Evolutionary conservation across 1,140 invertebrate species (phyloP).

Genomic region (Aphaenogaster ashmeadi): DNA sequence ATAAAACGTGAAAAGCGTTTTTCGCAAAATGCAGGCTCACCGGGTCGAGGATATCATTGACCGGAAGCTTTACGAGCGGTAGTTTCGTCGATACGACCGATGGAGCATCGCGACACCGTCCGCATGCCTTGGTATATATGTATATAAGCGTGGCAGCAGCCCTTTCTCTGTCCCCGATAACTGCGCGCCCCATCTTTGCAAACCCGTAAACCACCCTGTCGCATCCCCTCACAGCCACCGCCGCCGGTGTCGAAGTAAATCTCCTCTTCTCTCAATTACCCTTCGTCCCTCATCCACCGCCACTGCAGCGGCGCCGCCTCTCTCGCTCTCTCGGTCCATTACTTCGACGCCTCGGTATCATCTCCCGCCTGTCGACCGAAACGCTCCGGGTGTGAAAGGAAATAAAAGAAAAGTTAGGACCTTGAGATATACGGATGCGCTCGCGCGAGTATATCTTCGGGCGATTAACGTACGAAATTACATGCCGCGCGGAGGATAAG

Average conservation of each 20-base stretch:
- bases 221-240: constrained; percentile 64
- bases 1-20: background rate
- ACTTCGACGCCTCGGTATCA: constrained; percentile 68
- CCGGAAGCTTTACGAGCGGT: constrained; percentile 74
- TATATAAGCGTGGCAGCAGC: constrained; percentile 38
- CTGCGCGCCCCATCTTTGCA: constrained; percentile 70
- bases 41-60: constrained; percentile 56
- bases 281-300: constrained; percentile 73
- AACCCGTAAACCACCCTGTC: constrained; percentile 75
- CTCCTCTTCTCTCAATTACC: constrained; percentile 87
- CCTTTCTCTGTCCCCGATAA: constrained; percentile 68
- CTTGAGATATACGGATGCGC: constrained; percentile 19
- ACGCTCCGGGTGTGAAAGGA: constrained; percentile 50
- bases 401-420: constrained; percentile 59
- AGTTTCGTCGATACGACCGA: constrained; percentile 70
- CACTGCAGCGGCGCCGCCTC: constrained; percentile 38
- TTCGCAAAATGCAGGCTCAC: constrained; percentile 4
- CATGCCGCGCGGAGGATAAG: constrained; percentile 23
- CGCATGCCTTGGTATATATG: background rate
- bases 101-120: constrained; percentile 43
- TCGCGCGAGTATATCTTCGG: constrained; percentile 9
- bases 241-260: constrained; percentile 82
- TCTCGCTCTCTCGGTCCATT: constrained; percentile 74
- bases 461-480: constrained; percentile 46
- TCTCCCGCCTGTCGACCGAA: constrained; percentile 68